These are phyloP conservation scores for Drosophila maculinotata DNA, from an alignment of 2,888 invertebrate genomes.

Conservation along the genomic window DNA sequence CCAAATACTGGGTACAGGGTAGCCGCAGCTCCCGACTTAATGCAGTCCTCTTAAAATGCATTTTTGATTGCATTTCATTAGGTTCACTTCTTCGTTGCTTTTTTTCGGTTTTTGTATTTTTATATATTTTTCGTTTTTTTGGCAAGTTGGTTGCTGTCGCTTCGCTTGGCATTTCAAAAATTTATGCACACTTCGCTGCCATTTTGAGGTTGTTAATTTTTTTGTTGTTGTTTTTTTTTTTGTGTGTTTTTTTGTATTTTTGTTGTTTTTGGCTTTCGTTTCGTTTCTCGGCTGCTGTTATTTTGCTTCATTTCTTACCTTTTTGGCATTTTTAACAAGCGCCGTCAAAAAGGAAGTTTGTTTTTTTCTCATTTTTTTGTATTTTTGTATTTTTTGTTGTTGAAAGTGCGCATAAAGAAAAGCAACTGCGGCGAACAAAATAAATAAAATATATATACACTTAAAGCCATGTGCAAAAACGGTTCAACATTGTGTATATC, in stretches of 20 bases:
- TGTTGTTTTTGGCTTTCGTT: constrained; percentile 12
- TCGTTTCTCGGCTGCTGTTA: constrained; percentile 39
- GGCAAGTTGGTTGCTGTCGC: constrained; percentile 29
- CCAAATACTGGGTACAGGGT: background rate
- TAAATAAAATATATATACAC: constrained; percentile 46
- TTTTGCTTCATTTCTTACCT: constrained; percentile 50
- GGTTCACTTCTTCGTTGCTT: constrained; percentile 31
- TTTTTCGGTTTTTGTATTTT: constrained; percentile 21
- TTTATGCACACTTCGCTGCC: constrained; percentile 78
- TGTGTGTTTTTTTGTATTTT: constrained; percentile 12
- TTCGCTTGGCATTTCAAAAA: constrained; percentile 71
- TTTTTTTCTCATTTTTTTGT: constrained; percentile 25
- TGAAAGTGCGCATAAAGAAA: constrained; percentile 58
- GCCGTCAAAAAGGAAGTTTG: constrained; percentile 78
- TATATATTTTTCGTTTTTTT: constrained; percentile 31
- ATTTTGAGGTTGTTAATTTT: constrained; percentile 76
- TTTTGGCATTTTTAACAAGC: constrained; percentile 75
- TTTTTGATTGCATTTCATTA: constrained; percentile 81
- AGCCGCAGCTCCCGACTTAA: constrained; percentile 61
- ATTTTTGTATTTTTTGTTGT: constrained; percentile 20
- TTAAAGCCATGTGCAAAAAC: constrained; percentile 56
- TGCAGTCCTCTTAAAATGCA: constrained; percentile 75
- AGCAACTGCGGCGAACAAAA: constrained; percentile 47
- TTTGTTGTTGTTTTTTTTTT: constrained; percentile 25
- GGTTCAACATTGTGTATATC: constrained; percentile 26